phyloP scores from a whole-genome alignment of 2,113 vertebrate genomes.

The Hoplias malabaricus region DNA sequence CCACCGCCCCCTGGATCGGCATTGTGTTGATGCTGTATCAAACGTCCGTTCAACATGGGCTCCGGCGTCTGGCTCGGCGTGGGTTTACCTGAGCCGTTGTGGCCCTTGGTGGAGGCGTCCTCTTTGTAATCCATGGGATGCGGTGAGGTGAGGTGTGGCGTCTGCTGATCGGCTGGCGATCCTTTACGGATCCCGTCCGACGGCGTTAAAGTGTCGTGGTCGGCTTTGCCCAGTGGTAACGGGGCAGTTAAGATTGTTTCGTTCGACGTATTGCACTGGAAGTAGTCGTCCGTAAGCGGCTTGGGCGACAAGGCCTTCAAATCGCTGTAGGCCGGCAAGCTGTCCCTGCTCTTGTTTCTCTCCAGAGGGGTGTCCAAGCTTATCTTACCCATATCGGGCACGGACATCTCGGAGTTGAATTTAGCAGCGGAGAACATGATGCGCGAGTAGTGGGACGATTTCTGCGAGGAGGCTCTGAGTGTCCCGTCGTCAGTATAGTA shows the following conservation, averaged over 20 bases:
- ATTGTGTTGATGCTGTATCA: constrained; percentile 86
- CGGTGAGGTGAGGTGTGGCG: constrained; percentile 82
- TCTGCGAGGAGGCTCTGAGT: constrained; percentile 83
- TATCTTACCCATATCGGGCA: constrained; percentile 85
- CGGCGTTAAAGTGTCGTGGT: constrained; percentile 87
- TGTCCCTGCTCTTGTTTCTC: constrained; percentile 87
- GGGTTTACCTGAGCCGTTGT: constrained; percentile 72
- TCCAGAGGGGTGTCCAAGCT: constrained; percentile 85
- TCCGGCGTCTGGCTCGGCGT: constrained; percentile 81
- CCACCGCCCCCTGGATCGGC: constrained; percentile 80
- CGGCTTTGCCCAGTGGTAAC: constrained; percentile 90
- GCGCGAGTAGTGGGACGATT: constrained; percentile 79
- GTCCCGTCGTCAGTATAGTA: constrained; percentile 91
- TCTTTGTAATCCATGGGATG: constrained; percentile 90
- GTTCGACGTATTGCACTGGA: constrained; percentile 97
- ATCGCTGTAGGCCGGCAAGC: constrained; percentile 84
- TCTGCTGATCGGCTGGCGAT: constrained; percentile 85
- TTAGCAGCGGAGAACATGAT: constrained; percentile 79
- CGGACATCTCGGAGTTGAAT: constrained; percentile 83
- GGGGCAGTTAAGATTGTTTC: constrained; percentile 95
- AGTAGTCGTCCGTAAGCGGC: constrained; percentile 90
- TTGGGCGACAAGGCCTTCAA: constrained; percentile 88
- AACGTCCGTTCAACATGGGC: constrained; percentile 84
- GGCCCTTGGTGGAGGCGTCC: constrained; percentile 80
- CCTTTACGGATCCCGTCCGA: constrained; percentile 90